Evolutionary conservation across 2,888 invertebrate species (phyloP).

Genomic region (Polia nebulosa): DNA sequence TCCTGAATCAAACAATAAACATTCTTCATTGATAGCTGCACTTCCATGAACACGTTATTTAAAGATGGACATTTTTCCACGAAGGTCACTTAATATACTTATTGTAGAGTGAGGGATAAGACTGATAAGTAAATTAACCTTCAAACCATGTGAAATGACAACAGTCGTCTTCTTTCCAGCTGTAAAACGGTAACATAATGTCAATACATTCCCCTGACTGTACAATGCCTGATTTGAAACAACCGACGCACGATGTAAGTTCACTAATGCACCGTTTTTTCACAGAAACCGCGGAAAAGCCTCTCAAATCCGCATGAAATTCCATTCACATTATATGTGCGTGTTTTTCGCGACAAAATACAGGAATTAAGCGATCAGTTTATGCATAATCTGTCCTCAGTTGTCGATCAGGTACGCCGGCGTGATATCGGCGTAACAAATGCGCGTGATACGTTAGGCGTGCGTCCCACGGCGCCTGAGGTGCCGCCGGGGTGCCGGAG

Average conservation of each 20-base stretch:
- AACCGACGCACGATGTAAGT: background rate
- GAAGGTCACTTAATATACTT: constrained; percentile 2
- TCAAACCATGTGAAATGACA: background rate
- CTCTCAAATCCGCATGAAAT: background rate
- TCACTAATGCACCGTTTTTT: background rate
- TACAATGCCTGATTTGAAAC: background rate
- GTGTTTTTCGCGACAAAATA: background rate
- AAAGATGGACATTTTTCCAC: background rate
- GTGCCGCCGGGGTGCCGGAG: background rate
- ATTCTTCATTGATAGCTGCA: constrained; percentile 6
- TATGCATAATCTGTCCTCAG: constrained; percentile 14
- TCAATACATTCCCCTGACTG: background rate
- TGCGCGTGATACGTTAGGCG: constrained; percentile 35
- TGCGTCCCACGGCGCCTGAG: constrained; percentile 3
- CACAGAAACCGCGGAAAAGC: background rate
- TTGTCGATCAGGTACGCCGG: constrained; percentile 30
- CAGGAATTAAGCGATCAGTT: background rate
- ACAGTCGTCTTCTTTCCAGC: background rate
- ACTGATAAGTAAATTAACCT: background rate
- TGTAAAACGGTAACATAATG: no score
- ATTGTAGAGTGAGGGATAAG: background rate
- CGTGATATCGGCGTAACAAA: constrained; percentile 47
- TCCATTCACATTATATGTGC: no score
- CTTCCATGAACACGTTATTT: constrained; percentile 9
- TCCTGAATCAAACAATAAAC: constrained; percentile 20